phyloP scores from a whole-genome alignment of 2,888 invertebrate species.

The Eurois occulta region DNA sequence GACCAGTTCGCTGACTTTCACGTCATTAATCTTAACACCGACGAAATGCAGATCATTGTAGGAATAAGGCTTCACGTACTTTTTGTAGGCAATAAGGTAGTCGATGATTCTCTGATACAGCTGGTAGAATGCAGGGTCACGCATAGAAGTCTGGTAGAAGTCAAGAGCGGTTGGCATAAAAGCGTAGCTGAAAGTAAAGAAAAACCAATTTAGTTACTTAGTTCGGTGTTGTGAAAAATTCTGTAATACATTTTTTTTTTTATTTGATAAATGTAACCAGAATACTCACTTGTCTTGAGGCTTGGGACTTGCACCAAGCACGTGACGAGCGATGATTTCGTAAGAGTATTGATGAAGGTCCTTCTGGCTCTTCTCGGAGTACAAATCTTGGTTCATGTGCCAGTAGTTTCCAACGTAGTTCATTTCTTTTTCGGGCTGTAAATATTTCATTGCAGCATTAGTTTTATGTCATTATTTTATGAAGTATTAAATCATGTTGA shows the following conservation, averaged over 20 bases:
- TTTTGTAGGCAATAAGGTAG: conserved; percentile 91
- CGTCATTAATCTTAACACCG: conserved; percentile 91
- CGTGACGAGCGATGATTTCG: conserved; percentile 89
- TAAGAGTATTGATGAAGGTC: conserved; percentile 88
- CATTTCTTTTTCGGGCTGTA: conserved; percentile 82
- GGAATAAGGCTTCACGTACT: conserved; percentile 90
- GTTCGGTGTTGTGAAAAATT: neutral
- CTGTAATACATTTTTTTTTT: neutral
- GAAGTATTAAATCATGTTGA: neutral
- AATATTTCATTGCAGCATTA: neutral
- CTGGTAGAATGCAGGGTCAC: conserved; percentile 93
- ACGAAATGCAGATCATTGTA: conserved; percentile 89
- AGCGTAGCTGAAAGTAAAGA: conserved; percentile 76
- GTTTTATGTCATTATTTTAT: neutral
- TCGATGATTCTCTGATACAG: conserved; percentile 91
- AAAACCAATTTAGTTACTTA: neutral
- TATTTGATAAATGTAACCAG: neutral
- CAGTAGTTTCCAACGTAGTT: conserved; percentile 90
- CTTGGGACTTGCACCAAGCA: conserved; percentile 79
- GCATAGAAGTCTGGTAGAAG: conserved; percentile 91
- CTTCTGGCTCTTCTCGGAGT: conserved; percentile 76
- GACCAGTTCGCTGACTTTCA: conserved; percentile 91
- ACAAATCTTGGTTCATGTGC: conserved; percentile 90
- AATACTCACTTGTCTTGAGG: conserved; percentile 75
- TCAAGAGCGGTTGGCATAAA: conserved; percentile 91